Conservation (phyloP, 2,888 invertebrate genomes). For the Punctoribates punctum region DNA sequence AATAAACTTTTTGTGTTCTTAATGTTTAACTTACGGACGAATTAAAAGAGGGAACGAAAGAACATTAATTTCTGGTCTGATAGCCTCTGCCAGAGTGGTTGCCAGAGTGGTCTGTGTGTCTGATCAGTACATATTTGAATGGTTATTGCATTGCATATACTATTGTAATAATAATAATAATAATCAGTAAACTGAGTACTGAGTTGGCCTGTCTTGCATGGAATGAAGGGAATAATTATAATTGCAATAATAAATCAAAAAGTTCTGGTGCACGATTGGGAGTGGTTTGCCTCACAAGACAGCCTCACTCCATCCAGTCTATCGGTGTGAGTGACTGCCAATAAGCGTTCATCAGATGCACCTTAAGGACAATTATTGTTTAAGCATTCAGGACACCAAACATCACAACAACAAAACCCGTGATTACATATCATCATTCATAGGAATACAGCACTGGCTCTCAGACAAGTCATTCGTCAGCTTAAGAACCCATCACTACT, state of each 20-base stretch:
- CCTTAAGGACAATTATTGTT: slow-evolving; percentile 37
- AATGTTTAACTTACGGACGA: background rate
- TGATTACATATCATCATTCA: slow-evolving; percentile 38
- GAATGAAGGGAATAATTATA: slow-evolving; percentile 33
- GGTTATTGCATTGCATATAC: background rate
- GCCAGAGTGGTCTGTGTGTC: background rate
- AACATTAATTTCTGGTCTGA: slow-evolving; percentile 25
- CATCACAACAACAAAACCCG: slow-evolving; percentile 34
- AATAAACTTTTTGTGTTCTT: background rate
- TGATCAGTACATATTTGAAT: slow-evolving; percentile 10
- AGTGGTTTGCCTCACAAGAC: slow-evolving; percentile 9
- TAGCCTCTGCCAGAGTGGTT: background rate
- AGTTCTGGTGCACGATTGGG: slow-evolving; percentile 29
- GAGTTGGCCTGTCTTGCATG: slow-evolving; percentile 17
- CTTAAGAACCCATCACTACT: background rate
- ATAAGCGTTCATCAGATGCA: slow-evolving; percentile 29
- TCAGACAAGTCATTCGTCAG: background rate
- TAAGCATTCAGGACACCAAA: slow-evolving; percentile 34
- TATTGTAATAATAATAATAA: slow-evolving; percentile 37
- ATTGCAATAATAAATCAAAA: slow-evolving; percentile 38
- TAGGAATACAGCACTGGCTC: slow-evolving; percentile 13
- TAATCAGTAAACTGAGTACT: slow-evolving; percentile 28
- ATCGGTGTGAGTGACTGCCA: slow-evolving; percentile 23
- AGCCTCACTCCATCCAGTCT: background rate
- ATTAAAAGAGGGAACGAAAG: slow-evolving; percentile 22